Base-by-base conservation (phyloP, 2,888 invertebrate genomes). In the Ectemnius cavifrons region DNA sequence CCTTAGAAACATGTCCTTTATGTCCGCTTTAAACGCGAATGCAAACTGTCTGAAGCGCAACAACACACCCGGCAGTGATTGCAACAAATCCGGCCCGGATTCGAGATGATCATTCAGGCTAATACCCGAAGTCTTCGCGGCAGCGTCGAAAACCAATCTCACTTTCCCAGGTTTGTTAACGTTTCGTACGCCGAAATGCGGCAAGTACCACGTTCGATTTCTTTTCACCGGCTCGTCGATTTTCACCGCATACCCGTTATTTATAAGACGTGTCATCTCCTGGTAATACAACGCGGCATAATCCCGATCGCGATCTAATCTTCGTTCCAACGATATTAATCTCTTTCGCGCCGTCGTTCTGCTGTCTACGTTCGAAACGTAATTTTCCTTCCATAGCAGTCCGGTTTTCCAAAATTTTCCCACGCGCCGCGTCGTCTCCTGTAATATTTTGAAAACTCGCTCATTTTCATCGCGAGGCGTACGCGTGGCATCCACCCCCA, bases 21-120 rank as follows among this genome's bases (percentile, higher is more conserved):
- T 45, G 4, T 61, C 45, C 2, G 45, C 46, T 14, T 61, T 61
- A 8, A 11, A 37, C 46, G 45, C 61, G 2, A 46, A 4, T 0
- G 18, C 16, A 16, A 45, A 2, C n/a, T 61, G 61, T 45, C 61
- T 16, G 2, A 61, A 61, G 14, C 61, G 45, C 0, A 61, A 3
- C 16, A 61, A 8, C 6, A 61, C 61, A 0, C 61, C 61, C 1
- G 61, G 8, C 61, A 61, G 2, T 0, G 61, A 8, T 45, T 45
- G 61, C 18, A 61, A 61, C 4, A 61, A 2, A 18, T 61, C 61
- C 1, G 61, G 61, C 0, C 61, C 61, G 2, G 45, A 61, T 4
- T 61, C 61, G 11, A 46, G 46, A 3, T 61, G 61, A n/a, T 61
- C 61, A 2, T 61, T 61, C 13, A 61, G 14, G 3, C 61, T 16